Evolutionary conservation across 2,797 vertebrate genomes (phyloP).

Genomic region (Acrocephalus scirpaceus): DNA sequence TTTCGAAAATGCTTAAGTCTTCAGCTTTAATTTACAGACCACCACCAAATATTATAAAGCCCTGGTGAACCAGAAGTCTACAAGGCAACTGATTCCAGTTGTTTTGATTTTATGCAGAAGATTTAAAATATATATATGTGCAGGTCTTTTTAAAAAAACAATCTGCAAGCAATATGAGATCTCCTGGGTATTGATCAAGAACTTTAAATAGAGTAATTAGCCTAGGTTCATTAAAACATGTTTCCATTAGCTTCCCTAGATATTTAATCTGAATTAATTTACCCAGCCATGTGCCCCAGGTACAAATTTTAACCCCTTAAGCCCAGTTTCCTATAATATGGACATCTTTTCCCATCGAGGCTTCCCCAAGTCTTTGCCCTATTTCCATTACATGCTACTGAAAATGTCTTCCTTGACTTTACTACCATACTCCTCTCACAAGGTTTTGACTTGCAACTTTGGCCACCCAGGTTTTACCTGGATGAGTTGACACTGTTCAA

Average conservation of each 20-base stretch:
- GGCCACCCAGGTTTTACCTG: not conserved
- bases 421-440: not conserved
- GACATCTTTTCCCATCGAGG: not conserved
- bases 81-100: not conserved
- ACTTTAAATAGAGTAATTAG: slow-evolving; percentile 54
- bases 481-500: not conserved
- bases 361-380: not conserved
- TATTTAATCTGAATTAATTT: slow-evolving; percentile 40
- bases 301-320: not conserved
- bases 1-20: not conserved
- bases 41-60: not conserved
- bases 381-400: not conserved
- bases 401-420: not conserved
- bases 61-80: not conserved
- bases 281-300: not conserved
- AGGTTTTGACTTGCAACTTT: not conserved
- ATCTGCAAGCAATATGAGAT: not conserved
- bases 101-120: slow-evolving; percentile 9
- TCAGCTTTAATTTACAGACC: not conserved
- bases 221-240: slow-evolving; percentile 44
- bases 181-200: slow-evolving; percentile 46
- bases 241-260: slow-evolving; percentile 12
- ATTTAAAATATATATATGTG: not conserved
- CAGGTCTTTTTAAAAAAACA: not conserved
- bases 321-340: not conserved